phyloP scores from a whole-genome alignment of 2,113 vertebrate genomes.

The Leptobrachium leishanense region DNA sequence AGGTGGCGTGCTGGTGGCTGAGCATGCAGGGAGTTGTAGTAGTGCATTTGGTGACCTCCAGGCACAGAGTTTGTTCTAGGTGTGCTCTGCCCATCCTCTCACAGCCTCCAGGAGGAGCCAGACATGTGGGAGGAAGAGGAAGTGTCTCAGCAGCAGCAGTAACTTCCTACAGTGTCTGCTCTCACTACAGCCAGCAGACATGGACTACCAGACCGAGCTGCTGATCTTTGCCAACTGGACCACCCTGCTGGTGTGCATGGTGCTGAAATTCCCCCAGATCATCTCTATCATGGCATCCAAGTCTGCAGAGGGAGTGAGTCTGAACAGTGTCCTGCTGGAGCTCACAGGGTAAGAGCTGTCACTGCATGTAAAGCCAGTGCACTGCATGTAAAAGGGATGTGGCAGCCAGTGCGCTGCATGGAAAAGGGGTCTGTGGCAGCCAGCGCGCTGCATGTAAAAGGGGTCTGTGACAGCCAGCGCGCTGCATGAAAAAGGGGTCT shows the following conservation, averaged over 20 bases:
- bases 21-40: not conserved
- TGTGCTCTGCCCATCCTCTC: not conserved
- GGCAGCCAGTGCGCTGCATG: too few relatives aligned
- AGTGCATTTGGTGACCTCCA: not conserved
- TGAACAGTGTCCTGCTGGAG: conserved; percentile 81
- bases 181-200: not conserved
- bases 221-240: conserved; percentile 74
- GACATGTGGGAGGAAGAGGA: not conserved
- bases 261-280: conserved; percentile 90
- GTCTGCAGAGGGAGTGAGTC: conserved; percentile 77
- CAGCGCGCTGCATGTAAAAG: too few relatives aligned
- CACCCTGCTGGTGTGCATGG: conserved; percentile 77
- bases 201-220: conserved; percentile 35
- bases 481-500: too few relatives aligned
- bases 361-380: not conserved
- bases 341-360: conserved; percentile 73
- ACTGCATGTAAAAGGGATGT: too few relatives aligned
- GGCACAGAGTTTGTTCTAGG: too few relatives aligned
- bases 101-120: not conserved
- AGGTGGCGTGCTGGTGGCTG: too few relatives aligned
- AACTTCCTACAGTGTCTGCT: not conserved
- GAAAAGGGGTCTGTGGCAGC: too few relatives aligned
- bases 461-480: too few relatives aligned
- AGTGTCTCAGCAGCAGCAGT: not conserved
- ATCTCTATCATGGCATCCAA: conserved; percentile 72